These are phyloP conservation scores for Palythoa heliodiscus DNA, from an alignment of 92 coral and sea anemone species.

Conservation along the genomic window DNA sequence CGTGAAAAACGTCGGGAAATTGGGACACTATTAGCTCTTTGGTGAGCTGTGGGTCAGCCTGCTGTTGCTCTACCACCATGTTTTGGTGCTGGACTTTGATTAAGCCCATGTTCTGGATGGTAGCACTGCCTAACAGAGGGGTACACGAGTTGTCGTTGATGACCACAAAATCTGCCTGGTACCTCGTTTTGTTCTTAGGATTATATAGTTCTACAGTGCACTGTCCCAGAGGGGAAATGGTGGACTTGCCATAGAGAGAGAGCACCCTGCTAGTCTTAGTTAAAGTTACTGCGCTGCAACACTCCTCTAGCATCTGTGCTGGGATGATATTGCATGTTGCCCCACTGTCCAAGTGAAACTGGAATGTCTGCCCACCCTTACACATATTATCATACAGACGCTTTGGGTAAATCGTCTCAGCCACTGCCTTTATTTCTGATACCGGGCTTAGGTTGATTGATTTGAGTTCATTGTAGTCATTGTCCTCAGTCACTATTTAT, in stretches of 20 bases:
- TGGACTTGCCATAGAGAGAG: slow-evolving; percentile 16
- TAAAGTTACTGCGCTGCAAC: no score
- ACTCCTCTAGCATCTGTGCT: no score
- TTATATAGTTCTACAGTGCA: slow-evolving; percentile 26
- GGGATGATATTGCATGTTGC: no score
- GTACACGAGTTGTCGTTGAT: slow-evolving; percentile 29
- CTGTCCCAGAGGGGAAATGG: neutral
- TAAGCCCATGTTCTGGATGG: neutral
- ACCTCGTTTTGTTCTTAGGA: slow-evolving; percentile 39
- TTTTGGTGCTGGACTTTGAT: no score
- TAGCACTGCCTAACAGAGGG: slow-evolving; percentile 35
- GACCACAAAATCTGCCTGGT: slow-evolving; percentile 48
- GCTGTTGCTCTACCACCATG: slow-evolving; percentile 18
- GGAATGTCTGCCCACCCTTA: slow-evolving; percentile 24
- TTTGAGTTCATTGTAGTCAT: neutral
- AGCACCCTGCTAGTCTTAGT: neutral
- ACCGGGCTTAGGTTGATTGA: no score
- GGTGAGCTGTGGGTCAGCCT: neutral
- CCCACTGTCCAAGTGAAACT: neutral
- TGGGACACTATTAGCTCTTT: no score
- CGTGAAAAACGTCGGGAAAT: no score
- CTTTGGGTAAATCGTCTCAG: slow-evolving; percentile 12
- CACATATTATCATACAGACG: slow-evolving; percentile 22
- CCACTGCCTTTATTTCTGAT: no score
- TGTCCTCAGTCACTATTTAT: slow-evolving; percentile 17